Percentiles rank a stretch among this genome's conserved stretches.
These are phyloP conservation scores for Phylloscopus trochiloides DNA, from an alignment of 2,113 vertebrate species.

Conservation along the genomic window DNA sequence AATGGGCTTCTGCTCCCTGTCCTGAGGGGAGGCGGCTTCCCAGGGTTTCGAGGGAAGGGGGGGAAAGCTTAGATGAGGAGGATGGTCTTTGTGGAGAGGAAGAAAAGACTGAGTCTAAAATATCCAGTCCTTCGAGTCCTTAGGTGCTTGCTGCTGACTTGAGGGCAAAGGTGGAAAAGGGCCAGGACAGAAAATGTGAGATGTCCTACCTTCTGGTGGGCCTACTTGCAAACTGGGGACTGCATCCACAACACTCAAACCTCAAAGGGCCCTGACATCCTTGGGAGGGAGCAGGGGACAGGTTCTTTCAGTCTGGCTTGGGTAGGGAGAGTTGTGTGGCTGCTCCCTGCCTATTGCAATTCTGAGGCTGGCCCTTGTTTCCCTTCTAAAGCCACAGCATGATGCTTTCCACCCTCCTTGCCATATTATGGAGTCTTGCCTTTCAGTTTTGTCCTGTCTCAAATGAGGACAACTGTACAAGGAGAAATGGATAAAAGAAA, in stretches of 20 bases:
- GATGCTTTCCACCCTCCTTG: background rate
- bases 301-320: background rate
- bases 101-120: background rate
- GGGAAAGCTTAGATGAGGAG: background rate
- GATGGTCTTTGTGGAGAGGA: background rate
- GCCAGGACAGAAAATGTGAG: background rate
- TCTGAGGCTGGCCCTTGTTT: background rate
- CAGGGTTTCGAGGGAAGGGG: fast-evolving
- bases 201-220: background rate
- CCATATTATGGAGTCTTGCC: background rate
- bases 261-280: background rate
- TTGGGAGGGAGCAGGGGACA: background rate
- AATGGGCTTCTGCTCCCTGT: background rate
- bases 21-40: background rate
- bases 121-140: background rate
- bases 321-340: background rate
- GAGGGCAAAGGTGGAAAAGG: background rate
- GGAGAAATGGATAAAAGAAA: background rate
- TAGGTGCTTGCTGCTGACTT: background rate
- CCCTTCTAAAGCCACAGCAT: background rate
- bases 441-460: background rate
- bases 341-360: background rate
- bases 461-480: background rate
- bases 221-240: background rate
- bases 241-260: background rate